phyloP scores from a whole-genome alignment of 2,888 invertebrate genomes.

The Diabrotica balteata region DNA sequence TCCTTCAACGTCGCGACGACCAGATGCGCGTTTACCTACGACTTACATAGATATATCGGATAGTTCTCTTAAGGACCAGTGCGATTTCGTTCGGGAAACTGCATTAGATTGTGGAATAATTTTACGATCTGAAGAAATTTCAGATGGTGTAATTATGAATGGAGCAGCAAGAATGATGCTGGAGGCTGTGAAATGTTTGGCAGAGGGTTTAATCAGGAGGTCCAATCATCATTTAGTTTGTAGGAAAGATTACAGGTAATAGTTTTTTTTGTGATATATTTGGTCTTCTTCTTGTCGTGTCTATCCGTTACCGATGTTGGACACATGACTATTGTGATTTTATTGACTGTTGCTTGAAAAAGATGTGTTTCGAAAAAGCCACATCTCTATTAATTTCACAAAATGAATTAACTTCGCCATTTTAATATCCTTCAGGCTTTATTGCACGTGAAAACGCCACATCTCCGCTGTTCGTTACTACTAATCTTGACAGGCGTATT shows the following conservation, averaged over 20 bases:
- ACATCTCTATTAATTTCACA: too few species aligned
- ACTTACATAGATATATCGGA: slow-evolving; percentile 43
- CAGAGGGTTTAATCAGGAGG: slow-evolving; percentile 61
- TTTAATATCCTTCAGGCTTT: too few species aligned
- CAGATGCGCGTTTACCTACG: background rate
- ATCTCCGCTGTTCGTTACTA: too few species aligned
- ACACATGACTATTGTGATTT: too few species aligned
- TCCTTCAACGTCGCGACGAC: slow-evolving; percentile 15
- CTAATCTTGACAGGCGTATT: too few species aligned
- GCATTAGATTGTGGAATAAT: slow-evolving; percentile 60
- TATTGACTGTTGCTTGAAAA: too few species aligned
- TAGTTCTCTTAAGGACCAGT: slow-evolving; percentile 49
- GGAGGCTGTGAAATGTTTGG: slow-evolving; percentile 63
- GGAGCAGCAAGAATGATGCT: slow-evolving; percentile 63
- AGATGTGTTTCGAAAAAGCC: too few species aligned
- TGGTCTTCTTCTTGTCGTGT: too few species aligned
- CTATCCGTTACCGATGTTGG: too few species aligned
- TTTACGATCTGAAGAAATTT: slow-evolving; percentile 60
- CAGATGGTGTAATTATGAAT: slow-evolving; percentile 59
- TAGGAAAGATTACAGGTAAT: slow-evolving; percentile 44
- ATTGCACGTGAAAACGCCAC: too few species aligned
- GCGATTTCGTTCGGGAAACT: slow-evolving; percentile 59
- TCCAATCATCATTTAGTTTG: slow-evolving; percentile 49
- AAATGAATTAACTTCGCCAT: too few species aligned
- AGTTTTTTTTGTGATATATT: background rate